Percentiles rank a stretch among this genome's conserved stretches.
phyloP scores from a whole-genome alignment of 2,113 vertebrate species.

The Scartelaos histophorus region DNA sequence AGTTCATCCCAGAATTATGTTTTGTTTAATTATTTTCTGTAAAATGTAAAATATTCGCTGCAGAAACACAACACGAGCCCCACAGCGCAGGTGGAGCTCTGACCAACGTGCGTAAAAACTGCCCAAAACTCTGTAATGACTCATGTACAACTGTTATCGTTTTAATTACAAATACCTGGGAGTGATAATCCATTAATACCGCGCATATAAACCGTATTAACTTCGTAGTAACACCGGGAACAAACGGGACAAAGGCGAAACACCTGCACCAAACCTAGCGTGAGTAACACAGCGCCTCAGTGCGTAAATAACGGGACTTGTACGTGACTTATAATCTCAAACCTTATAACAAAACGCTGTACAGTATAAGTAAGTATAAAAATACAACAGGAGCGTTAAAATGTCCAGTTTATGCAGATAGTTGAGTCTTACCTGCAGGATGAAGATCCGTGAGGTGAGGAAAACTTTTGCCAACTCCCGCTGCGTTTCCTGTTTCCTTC shows the following conservation, averaged over 20 bases:
- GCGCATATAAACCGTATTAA: not conserved
- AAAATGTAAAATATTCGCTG: too few relatives aligned
- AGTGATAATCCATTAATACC: not conserved
- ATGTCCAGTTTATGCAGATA: not conserved
- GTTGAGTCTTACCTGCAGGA: constrained; percentile 51
- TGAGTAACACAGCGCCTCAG: not conserved
- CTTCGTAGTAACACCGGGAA: not conserved
- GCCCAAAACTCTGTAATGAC: not conserved
- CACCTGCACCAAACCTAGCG: not conserved
- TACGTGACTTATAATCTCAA: not conserved
- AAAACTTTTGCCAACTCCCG: constrained; percentile 1
- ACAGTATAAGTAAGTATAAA: too few relatives aligned
- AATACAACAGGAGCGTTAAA: not conserved
- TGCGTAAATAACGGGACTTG: not conserved
- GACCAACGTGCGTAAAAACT: not conserved
- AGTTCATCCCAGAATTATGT: too few relatives aligned
- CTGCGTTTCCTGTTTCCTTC: constrained; percentile 18
- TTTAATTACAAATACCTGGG: not conserved
- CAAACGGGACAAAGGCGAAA: not conserved
- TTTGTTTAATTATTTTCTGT: too few relatives aligned
- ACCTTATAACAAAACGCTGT: too few relatives aligned
- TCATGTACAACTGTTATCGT: not conserved
- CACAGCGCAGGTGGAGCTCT: too few relatives aligned
- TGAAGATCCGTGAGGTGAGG: not conserved
- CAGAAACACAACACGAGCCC: too few relatives aligned